Base-by-base conservation (phyloP, 2,797 vertebrate species). In the Sarcophilus harrisii region DNA sequence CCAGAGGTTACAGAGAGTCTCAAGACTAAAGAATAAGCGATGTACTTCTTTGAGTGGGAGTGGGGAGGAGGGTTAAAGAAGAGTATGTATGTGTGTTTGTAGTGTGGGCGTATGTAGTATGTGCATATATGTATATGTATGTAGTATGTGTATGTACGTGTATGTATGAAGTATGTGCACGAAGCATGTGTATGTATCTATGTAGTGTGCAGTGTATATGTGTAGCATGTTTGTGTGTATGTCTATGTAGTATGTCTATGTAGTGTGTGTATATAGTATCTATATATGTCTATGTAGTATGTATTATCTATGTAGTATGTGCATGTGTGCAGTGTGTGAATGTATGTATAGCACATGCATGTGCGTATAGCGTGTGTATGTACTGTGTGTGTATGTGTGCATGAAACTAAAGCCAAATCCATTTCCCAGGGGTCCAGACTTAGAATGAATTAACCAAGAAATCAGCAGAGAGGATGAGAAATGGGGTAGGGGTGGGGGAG, bases 381-480 rank as follows among this genome's bases (percentile, higher is more conserved):
- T 52, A 4, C 21, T n/a, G 62, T 62, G 60, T 62, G 62, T 62
- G 58, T 59, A 27, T 60, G 66, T 45, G n/a, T 45, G n/a, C n/a
- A 45, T 81, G n/a, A 45, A 81, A 81, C 66, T 81, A n/a, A 18
- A 81, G 66, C 66, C 66, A 81, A 81, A 81, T 81, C 66, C n/a
- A 38, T 81, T 81, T 81, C 66, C 18, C n/a, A 38, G n/a, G 66
- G 66, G 66, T 21, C 18, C n/a, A 81, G n/a, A 81, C 66, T 81
- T 81, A 81, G 66, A 81, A 81, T 81, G n/a, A 81, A 81, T 81
- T 81, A 81, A 81, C 66, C n/a, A 81, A 38, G 66, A 45, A 81
- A 81, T 81, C 66, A 81, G 66, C n/a, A 73, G 66, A 66, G n/a
- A 45, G 18, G 66, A 81, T 81, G 66, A 81, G 66, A 81, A 81